Conservation (phyloP, 2,888 invertebrate species). For the Apotomis betuletana region DNA sequence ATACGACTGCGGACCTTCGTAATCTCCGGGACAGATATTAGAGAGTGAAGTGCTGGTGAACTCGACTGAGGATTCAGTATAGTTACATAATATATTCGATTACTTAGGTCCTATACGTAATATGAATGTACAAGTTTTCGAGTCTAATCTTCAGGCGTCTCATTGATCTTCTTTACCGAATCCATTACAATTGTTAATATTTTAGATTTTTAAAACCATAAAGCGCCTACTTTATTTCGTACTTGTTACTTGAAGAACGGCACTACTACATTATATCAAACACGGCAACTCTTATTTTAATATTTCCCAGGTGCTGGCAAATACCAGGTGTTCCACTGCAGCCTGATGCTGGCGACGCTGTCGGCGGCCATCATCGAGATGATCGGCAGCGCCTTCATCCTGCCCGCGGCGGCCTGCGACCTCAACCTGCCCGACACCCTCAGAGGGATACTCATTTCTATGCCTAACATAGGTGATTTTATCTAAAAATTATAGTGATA, state of each 20-base stretch:
- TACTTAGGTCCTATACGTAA: too few relatives aligned
- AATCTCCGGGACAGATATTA: too few relatives aligned
- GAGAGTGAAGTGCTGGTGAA: too few relatives aligned
- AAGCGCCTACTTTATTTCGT: neutral
- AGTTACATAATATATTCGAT: too few relatives aligned
- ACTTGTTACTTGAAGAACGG: neutral
- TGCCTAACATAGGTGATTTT: slow-evolving; percentile 84
- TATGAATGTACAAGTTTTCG: neutral
- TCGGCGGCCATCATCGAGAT: slow-evolving; percentile 68
- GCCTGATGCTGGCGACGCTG: slow-evolving; percentile 64
- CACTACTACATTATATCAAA: neutral
- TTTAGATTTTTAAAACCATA: neutral
- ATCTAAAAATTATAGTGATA: neutral
- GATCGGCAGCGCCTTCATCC: slow-evolving; percentile 85
- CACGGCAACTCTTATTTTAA: slow-evolving; percentile 25
- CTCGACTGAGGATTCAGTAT: too few relatives aligned
- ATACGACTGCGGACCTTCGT: too few relatives aligned
- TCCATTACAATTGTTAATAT: neutral
- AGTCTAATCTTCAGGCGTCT: neutral
- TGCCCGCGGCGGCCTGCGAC: slow-evolving; percentile 89
- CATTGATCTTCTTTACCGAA: too few relatives aligned
- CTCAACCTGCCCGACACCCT: slow-evolving; percentile 84
- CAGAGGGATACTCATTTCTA: slow-evolving; percentile 87
- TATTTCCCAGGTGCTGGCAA: slow-evolving; percentile 63
- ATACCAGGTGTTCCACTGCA: slow-evolving; percentile 68